Base-by-base conservation (phyloP, 2,797 vertebrate species). In the Paedocypris micromegethes region DNA sequence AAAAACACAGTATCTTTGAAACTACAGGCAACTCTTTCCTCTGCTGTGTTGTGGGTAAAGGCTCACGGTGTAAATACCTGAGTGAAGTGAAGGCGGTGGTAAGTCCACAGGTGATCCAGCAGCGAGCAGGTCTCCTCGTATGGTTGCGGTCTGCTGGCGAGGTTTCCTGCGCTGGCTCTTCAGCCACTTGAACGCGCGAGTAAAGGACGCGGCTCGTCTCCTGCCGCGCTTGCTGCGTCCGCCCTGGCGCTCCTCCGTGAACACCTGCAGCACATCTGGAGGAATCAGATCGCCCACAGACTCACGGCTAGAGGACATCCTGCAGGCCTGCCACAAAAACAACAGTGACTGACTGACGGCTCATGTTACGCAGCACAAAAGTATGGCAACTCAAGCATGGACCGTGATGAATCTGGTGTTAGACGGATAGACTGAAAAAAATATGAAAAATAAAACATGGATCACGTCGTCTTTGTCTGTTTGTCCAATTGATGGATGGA, bases 111-210 rank as follows among this genome's bases (percentile, higher is more conserved):
- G 83, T 41, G 77, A 75, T 41, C 83, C 85, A 49, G 84, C 55
- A 49, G 82, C 80, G 66, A 90, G 73, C 1, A 87, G 72, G 47
- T 85, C 82, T 42, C 72, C 63, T 37, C 49, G 48, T 3, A 6
- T 65, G 74, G 77, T 65, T 77, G 54, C 79, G 50, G 39, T 78
- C 0, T 46, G 9, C 0, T 55, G 9, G 0, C 65, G 44, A 4
- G 75, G 72, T 86, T 91, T 89, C 81, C 84, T 87, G 83, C 90
- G 89, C 78, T 88, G 91, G 43, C 91, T 86, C 77, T 93, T 92
- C 6, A 96, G 78, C 94, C 94, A 97, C 81, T 85, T 90, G 75
- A 96, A 80, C n/a, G 93, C 94, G 41, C 92, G 81, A 39, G 92
- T 86, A 54, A 97, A 75, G 38, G 91, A 88, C 54, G 80, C 86